These are phyloP conservation scores for Centropus bengalensis DNA, from an alignment of 2,113 vertebrate genomes.

Conservation along the genomic window DNA sequence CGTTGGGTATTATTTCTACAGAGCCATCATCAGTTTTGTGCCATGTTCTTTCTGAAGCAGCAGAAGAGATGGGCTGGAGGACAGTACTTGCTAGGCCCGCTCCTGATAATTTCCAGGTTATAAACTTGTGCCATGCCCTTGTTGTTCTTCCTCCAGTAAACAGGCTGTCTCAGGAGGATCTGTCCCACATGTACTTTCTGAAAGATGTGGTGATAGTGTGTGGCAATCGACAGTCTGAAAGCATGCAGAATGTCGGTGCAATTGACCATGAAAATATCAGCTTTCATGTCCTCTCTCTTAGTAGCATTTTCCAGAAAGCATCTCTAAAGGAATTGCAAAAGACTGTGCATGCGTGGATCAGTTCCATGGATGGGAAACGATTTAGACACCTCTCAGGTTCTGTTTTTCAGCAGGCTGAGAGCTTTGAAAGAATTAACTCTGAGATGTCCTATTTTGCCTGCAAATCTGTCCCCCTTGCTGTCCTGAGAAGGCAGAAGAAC, in stretches of 20 bases:
- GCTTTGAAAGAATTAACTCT: background rate
- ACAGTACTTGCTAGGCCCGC: constrained; percentile 49
- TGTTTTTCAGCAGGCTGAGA: constrained; percentile 35
- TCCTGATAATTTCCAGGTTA: background rate
- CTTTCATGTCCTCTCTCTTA: constrained; percentile 72
- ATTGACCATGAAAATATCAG: constrained; percentile 61
- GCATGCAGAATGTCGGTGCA: constrained; percentile 20
- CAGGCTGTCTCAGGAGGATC: constrained; percentile 19
- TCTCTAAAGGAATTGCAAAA: constrained; percentile 69
- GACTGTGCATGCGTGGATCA: constrained; percentile 74
- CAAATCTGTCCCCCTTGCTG: constrained; percentile 50
- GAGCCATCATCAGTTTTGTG: constrained; percentile 75
- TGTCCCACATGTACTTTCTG: constrained; percentile 31
- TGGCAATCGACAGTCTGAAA: constrained; percentile 52
- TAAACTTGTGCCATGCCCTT: constrained; percentile 69
- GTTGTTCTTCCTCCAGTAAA: constrained; percentile 78
- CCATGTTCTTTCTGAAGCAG: constrained; percentile 75
- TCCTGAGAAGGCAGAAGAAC: constrained; percentile 60
- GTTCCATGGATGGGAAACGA: constrained; percentile 66
- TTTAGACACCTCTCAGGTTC: background rate
- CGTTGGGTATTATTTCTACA: constrained; percentile 78
- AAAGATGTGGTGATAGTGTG: constrained; percentile 76
- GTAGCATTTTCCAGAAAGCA: constrained; percentile 78
- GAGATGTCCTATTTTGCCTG: constrained; percentile 79
- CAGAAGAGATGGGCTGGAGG: constrained; percentile 80